Conservation (phyloP, 2,888 invertebrate genomes). For the Noctua fimbriata region DNA sequence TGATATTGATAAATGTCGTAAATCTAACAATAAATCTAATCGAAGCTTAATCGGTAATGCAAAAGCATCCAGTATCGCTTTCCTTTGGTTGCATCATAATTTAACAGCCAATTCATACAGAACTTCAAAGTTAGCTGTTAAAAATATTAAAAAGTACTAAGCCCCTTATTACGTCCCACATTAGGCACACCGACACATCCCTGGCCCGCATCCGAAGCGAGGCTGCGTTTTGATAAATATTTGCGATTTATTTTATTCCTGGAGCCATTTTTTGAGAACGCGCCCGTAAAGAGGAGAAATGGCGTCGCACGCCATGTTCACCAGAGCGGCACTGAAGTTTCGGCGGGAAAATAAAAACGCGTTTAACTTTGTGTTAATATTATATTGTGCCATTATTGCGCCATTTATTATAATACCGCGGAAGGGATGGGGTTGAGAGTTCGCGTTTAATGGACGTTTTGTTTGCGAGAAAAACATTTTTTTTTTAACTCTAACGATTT, state of each 20-base stretch:
- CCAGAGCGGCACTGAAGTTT: conserved; percentile 84
- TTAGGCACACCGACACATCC: conserved; percentile 67
- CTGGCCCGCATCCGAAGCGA: conserved; percentile 73
- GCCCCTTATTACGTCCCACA: conserved; percentile 42
- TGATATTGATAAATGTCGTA: conserved; percentile 3
- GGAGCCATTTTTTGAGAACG: conserved; percentile 85
- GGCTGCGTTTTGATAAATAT: conserved; percentile 86
- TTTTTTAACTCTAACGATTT: conserved; percentile 82
- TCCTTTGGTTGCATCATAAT: not conserved
- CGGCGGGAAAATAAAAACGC: conserved; percentile 88
- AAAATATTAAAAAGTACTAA: conserved; percentile 41
- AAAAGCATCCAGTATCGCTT: conserved; percentile 3
- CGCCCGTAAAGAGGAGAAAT: conserved; percentile 82
- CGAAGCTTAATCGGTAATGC: not conserved
- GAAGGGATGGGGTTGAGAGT: conserved; percentile 89
- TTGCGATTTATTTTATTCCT: conserved; percentile 86
- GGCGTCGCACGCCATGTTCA: conserved; percentile 78
- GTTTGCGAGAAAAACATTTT: conserved; percentile 86
- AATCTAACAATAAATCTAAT: not conserved
- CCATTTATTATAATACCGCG: conserved; percentile 89
- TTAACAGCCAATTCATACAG: not conserved
- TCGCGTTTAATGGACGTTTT: conserved; percentile 89
- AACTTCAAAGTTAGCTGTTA: conserved; percentile 11
- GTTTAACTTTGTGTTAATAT: conserved; percentile 91
- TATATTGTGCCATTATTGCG: conserved; percentile 90